phyloP scores from a whole-genome alignment of 1,140 invertebrate genomes.

The Solenopsis invicta region DNA sequence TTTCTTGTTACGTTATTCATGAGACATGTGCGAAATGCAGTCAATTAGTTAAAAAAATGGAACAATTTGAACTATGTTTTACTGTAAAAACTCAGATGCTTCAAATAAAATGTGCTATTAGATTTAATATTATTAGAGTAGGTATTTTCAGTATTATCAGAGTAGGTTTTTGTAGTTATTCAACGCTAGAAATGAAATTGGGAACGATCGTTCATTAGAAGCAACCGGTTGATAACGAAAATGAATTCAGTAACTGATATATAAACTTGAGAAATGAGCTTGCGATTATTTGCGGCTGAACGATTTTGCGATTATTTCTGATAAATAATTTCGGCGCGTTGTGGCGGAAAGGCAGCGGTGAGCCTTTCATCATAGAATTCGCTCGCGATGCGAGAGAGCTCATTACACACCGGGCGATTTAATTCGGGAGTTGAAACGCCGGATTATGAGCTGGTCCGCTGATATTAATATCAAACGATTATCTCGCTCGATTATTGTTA shows the following conservation, averaged over 20 bases:
- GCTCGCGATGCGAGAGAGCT: constrained; percentile 59
- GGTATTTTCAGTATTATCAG: neutral
- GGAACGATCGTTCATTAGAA: neutral
- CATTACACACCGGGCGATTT: constrained; percentile 60
- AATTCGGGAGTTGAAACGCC: constrained; percentile 63
- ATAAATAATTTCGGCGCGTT: constrained; percentile 63
- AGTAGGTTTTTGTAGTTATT: neutral
- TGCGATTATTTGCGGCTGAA: constrained; percentile 44
- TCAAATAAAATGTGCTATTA: neutral
- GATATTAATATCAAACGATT: constrained; percentile 69
- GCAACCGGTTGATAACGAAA: constrained; percentile 19
- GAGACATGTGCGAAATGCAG: neutral
- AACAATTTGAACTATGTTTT: neutral
- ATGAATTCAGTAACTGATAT: constrained; percentile 31
- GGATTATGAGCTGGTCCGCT: constrained; percentile 53
- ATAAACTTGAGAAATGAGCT: constrained; percentile 44
- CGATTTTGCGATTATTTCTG: constrained; percentile 54
- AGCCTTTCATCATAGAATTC: constrained; percentile 59
- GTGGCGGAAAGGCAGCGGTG: constrained; percentile 52
- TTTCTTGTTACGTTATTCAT: neutral
- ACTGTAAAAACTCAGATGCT: neutral
- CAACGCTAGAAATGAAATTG: neutral
- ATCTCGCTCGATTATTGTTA: constrained; percentile 69
- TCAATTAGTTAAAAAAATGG: neutral
- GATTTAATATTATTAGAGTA: neutral